Conservation (phyloP, 2,888 invertebrate genomes). For the Rhodophaea formosa region DNA sequence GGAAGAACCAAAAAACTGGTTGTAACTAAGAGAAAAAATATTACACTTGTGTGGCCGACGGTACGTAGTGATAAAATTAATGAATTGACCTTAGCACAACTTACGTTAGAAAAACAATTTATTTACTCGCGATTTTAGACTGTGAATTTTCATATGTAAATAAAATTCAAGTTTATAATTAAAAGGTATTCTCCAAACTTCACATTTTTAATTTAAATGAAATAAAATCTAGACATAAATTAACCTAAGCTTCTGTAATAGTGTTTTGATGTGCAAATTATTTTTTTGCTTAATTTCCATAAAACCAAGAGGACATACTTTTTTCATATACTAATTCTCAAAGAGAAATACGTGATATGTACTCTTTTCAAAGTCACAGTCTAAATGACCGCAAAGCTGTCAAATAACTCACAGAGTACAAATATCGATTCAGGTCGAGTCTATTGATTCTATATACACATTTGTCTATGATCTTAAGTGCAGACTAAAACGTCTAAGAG, state of each 20-base stretch:
- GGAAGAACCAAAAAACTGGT: too few species aligned
- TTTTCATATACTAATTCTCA: too few species aligned
- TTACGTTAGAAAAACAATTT: conserved; percentile 36
- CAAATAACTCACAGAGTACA: conserved; percentile 12
- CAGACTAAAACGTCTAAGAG: conserved; percentile 32
- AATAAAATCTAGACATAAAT: too few species aligned
- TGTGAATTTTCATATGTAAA: conserved; percentile 2
- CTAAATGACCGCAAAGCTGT: conserved; percentile 8
- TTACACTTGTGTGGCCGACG: conserved; percentile 29
- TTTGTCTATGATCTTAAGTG: conserved; percentile 16
- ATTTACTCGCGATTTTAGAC: conserved; percentile 24
- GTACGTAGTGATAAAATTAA: conserved; percentile 40
- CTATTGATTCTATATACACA: conserved; percentile 16
- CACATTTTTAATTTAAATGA: too few species aligned
- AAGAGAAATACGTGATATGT: too few species aligned
- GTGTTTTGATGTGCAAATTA: too few species aligned
- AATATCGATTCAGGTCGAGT: conserved; percentile 9
- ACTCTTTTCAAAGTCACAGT: neutral
- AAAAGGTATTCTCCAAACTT: too few species aligned
- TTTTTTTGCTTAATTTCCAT: too few species aligned
- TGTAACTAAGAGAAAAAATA: too few species aligned
- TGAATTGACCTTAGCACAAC: conserved; percentile 61
- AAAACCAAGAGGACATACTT: too few species aligned
- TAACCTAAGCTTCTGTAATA: too few species aligned
- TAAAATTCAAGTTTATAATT: neutral